Evolutionary conservation across 2,888 invertebrate species (phyloP), one percentile per base, ranked within the genome.

Genomic region (Subacronicta megacephala): DNA sequence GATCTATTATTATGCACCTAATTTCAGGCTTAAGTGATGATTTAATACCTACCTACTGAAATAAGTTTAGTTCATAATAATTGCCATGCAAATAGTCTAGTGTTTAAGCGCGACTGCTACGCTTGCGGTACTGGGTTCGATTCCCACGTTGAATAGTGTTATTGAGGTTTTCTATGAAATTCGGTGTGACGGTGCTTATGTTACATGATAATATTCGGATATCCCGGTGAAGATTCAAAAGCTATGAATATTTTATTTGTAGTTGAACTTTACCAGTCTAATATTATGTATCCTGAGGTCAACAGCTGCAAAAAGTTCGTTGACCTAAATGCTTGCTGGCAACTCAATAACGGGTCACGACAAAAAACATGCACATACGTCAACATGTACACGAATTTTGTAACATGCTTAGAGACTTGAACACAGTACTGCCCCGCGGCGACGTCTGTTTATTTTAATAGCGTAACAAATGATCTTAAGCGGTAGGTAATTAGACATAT

Each of bases 261-360:
- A 31, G 31, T 18, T 5, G 17, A 42, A 36, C 7, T 35, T 33
- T 20, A 15, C 17, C 23, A 23, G 10, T 46, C 18, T 38, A 42
- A 18, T 31, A 33, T 44, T 51, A n/a, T 29, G 35, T 52, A 50
- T 44, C 36, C 29, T 58, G 29, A 57, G 65, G 65, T 73, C 72
- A 74, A 51, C 40, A 51, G 49, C 47, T 51, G 56, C 52, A 38
- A 36, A 56, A 37, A 65, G 75, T 72, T 72, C 68, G n/a, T 62
- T 72, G 75, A 75, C 65, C 77, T 26, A 38, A 55, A 65, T 59
- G 46, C 55, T 31, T 36, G 50, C 18, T 26, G 18, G 55, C 40
- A 12, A 35, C 50, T 60, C 23, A 45, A 40, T 56, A 59, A 36
- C 68, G 33, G 41, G 75, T 75, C 77, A 77, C 77, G 77, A 72